These are phyloP conservation scores for Cyclina sinensis DNA, from an alignment of 1,140 invertebrate genomes.

Conservation along the genomic window DNA sequence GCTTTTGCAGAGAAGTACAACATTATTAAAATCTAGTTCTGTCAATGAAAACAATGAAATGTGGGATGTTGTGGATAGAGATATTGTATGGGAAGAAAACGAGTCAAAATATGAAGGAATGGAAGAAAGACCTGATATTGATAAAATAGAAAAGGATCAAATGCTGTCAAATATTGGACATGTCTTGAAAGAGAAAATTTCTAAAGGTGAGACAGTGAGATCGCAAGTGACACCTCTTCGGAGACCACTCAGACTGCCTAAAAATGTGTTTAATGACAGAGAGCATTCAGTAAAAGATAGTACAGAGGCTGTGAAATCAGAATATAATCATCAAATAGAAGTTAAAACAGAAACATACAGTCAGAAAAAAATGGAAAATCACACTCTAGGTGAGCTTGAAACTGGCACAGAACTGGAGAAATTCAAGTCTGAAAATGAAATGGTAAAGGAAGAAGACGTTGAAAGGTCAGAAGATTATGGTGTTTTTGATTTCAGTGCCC, in stretches of 20 bases:
- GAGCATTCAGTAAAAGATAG: background rate
- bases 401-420: background rate
- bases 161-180: background rate
- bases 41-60: background rate
- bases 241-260: conserved; percentile 1
- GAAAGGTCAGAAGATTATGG: background rate
- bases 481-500: background rate
- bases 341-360: background rate
- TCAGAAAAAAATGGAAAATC: background rate
- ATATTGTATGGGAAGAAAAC: background rate
- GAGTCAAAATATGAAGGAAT: background rate
- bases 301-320: background rate
- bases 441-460: background rate
- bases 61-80: background rate
- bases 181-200: conserved; percentile 19
- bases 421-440: background rate
- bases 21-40: background rate
- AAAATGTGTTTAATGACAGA: background rate
- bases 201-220: background rate
- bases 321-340: background rate
- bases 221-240: conserved; percentile 12
- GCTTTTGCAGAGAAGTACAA: conserved; percentile 3
- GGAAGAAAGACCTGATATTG: background rate
- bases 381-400: background rate
- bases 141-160: background rate